Evolutionary conservation across 2,113 vertebrate species (phyloP).

Genomic region (Pachypanchax playfairii): DNA sequence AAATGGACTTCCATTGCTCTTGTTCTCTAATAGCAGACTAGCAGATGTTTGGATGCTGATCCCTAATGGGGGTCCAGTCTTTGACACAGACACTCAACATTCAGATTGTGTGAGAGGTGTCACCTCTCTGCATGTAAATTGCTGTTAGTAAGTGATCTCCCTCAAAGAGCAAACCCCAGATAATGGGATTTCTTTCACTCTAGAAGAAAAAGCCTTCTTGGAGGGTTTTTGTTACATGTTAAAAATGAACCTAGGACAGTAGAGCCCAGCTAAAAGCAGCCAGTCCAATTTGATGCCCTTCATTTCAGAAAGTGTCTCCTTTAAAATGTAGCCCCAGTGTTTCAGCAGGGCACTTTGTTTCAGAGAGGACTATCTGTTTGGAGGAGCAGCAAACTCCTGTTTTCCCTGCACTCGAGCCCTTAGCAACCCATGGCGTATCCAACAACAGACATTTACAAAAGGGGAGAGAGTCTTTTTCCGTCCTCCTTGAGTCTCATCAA

Average conservation of each 20-base stretch:
- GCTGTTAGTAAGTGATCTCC: slow-evolving; percentile 24
- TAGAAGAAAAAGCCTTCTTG: slow-evolving; percentile 39
- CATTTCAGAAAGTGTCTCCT: slow-evolving; percentile 45
- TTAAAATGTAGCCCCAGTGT: slow-evolving; percentile 43
- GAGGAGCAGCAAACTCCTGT: slow-evolving; percentile 47
- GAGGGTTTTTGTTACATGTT: slow-evolving; percentile 28
- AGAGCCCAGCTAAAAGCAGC: slow-evolving; percentile 21
- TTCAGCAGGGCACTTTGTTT: slow-evolving; percentile 54
- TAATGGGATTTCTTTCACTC: slow-evolving; percentile 33
- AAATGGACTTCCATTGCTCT: slow-evolving; percentile 23
- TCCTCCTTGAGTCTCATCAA: slow-evolving; percentile 70
- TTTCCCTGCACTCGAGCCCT: slow-evolving; percentile 64
- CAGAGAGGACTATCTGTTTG: slow-evolving; percentile 61
- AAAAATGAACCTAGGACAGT: neutral
- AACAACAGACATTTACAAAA: slow-evolving; percentile 70
- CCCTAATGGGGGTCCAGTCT: slow-evolving; percentile 22
- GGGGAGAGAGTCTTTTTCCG: slow-evolving; percentile 65
- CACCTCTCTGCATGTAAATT: slow-evolving; percentile 39
- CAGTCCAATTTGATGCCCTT: slow-evolving; percentile 24
- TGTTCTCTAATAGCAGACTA: slow-evolving; percentile 25
- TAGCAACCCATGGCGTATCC: slow-evolving; percentile 69
- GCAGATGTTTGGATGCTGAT: slow-evolving; percentile 11
- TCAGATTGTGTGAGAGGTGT: slow-evolving; percentile 34
- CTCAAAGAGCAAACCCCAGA: slow-evolving; percentile 27
- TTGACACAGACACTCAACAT: slow-evolving; percentile 39